Percentiles rank a stretch among this genome's conserved stretches.
phyloP scores from a whole-genome alignment of 2,888 invertebrate species.

The Harmothoe impar region DNA sequence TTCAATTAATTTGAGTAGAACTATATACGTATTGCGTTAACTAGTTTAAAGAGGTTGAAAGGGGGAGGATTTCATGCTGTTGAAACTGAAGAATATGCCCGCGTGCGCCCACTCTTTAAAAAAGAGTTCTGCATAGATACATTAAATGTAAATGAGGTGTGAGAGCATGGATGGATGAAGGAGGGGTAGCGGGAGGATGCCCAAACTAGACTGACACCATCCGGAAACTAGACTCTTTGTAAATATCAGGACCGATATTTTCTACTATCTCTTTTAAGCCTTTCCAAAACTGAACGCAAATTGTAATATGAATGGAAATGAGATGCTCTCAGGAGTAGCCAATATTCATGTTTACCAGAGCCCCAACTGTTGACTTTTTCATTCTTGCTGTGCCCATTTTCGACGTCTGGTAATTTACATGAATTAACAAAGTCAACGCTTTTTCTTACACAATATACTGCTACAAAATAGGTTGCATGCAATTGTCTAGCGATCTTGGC shows the following conservation, averaged over 20 bases:
- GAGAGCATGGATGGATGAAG: no score
- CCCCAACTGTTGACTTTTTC: background rate
- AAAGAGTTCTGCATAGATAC: no score
- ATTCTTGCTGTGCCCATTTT: background rate
- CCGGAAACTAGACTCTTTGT: background rate
- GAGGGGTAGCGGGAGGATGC: background rate
- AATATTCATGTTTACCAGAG: background rate
- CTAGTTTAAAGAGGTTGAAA: no score
- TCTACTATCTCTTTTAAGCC: background rate
- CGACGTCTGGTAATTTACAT: background rate
- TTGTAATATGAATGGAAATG: constrained; percentile 4
- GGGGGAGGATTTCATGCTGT: no score
- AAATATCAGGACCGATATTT: constrained; percentile 6
- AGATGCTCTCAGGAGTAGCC: background rate
- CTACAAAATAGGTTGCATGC: no score
- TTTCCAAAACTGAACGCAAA: background rate
- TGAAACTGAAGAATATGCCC: no score
- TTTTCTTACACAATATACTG: no score
- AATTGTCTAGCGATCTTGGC: no score
- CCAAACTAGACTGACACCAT: background rate
- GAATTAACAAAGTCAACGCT: background rate
- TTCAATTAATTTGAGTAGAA: no score
- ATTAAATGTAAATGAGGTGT: no score
- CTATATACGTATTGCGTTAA: no score
- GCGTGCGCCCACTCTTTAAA: no score